phyloP scores from a whole-genome alignment of 2,113 vertebrate genomes.

The Aldabrachelys gigantea region DNA sequence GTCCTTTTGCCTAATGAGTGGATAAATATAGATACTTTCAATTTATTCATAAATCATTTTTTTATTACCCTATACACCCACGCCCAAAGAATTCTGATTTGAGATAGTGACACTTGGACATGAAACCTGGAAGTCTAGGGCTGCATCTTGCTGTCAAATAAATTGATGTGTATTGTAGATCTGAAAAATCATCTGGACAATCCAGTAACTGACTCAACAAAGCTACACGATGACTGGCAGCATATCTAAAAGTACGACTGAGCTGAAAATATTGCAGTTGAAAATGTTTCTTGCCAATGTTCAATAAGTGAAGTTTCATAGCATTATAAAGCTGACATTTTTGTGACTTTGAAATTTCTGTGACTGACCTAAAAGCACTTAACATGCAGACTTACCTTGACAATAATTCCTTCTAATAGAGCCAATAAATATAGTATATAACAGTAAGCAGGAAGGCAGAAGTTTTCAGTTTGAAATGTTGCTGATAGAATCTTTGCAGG shows the following conservation, averaged over 20 bases:
- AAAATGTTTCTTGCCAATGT: neutral
- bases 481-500: neutral
- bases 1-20: neutral
- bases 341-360: neutral
- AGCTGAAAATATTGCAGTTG: neutral
- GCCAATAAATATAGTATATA: neutral
- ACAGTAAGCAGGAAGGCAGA: neutral
- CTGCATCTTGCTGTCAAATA: rapidly evolving
- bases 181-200: neutral
- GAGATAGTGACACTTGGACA: neutral
- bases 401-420: neutral
- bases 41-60: neutral
- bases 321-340: neutral
- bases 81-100: neutral
- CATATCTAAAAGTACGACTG: neutral
- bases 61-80: neutral
- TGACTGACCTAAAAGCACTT: neutral
- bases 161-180: neutral
- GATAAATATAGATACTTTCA: neutral
- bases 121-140: neutral
- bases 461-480: neutral
- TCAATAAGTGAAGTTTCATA: neutral
- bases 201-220: neutral
- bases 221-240: neutral
- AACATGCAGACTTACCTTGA: neutral